These are phyloP conservation scores for Scaptomyza cyrtandrae DNA, from an alignment of 2,888 invertebrate genomes.

Conservation along the genomic window DNA sequence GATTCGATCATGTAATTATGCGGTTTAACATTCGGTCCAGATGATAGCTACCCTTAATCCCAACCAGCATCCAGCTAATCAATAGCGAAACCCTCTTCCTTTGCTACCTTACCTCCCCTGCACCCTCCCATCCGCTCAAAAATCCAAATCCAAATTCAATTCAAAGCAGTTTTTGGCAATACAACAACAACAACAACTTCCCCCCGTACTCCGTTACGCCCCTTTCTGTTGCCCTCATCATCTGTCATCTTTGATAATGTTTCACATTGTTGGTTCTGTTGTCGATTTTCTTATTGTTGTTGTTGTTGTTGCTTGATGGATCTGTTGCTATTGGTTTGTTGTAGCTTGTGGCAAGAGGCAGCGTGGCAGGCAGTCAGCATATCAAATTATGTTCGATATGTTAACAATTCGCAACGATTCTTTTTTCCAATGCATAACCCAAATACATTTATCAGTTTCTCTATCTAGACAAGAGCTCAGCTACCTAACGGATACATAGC, in stretches of 20 bases:
- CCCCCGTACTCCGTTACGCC: too few relatives aligned
- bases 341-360: conserved; percentile 24
- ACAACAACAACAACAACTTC: neutral
- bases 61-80: conserved; percentile 58
- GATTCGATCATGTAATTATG: conserved; percentile 52
- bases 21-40: conserved; percentile 32
- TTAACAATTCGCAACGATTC: conserved; percentile 65
- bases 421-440: conserved; percentile 36
- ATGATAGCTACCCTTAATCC: conserved; percentile 5
- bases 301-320: conserved; percentile 27
- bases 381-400: conserved; percentile 64
- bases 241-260: conserved; percentile 58
- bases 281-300: conserved; percentile 15
- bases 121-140: neutral
- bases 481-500: neutral
- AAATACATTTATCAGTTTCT: conserved; percentile 23
- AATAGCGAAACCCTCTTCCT: conserved; percentile 6
- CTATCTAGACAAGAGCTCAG: neutral
- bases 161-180: conserved; percentile 45
- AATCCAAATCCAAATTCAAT: conserved; percentile 55
- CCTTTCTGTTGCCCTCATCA: conserved; percentile 46
- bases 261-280: conserved; percentile 19
- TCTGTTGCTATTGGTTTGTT: conserved; percentile 23
- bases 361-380: conserved; percentile 38
- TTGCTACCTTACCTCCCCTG: too few relatives aligned